Conservation (phyloP, 2,797 vertebrate genomes). For the Catamblyrhynchus diadema region DNA sequence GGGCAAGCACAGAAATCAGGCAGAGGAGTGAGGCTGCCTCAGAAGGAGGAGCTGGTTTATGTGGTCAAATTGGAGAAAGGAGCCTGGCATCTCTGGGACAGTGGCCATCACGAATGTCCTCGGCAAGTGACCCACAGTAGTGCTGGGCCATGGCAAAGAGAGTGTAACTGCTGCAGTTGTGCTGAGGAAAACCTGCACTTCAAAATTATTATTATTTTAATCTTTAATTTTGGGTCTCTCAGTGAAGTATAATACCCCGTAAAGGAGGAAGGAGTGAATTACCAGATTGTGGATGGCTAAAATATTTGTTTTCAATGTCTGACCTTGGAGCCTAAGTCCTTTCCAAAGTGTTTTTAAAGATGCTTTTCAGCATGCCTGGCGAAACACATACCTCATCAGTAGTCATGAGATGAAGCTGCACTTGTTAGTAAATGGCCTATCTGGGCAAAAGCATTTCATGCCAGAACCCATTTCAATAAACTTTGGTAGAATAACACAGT, state of each 20-base stretch:
- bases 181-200: neutral
- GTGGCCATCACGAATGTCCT: neutral
- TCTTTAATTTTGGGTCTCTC: neutral
- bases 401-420: neutral
- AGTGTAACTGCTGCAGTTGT: neutral
- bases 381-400: neutral
- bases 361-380: neutral
- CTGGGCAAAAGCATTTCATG: neutral
- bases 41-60: neutral
- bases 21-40: neutral
- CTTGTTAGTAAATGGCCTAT: neutral
- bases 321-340: neutral
- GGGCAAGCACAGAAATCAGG: neutral
- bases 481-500: neutral
- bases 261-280: neutral
- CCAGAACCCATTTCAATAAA: neutral
- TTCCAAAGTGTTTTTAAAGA: neutral
- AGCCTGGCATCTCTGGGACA: neutral
- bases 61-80: neutral
- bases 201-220: neutral
- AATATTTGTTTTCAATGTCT: neutral
- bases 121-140: neutral
- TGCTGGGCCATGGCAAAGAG: neutral
- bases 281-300: neutral
- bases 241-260: neutral